Percentiles rank a stretch among this genome's conserved stretches.
phyloP scores from a whole-genome alignment of 2,797 vertebrate species.

The Premnoplex brunnescens region DNA sequence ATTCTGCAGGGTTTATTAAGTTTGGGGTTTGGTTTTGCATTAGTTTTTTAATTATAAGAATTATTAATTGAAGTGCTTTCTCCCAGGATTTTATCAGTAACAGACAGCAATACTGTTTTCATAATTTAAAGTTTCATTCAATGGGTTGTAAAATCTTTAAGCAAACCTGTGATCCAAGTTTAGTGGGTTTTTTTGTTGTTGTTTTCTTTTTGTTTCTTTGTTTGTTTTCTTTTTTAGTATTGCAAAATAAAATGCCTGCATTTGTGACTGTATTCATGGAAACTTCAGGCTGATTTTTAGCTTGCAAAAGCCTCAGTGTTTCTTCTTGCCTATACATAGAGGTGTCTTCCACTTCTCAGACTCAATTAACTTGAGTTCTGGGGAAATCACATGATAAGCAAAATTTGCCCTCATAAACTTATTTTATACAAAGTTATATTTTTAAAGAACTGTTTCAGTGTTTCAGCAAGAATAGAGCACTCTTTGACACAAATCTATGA shows the following conservation, averaged over 20 bases:
- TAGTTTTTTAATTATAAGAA: background rate
- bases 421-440: background rate
- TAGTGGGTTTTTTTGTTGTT: too few species aligned
- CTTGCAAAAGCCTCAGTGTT: background rate
- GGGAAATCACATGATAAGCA: constrained; percentile 28
- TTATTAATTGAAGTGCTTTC: background rate
- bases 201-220: background rate
- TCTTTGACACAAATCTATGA: background rate
- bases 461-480: background rate
- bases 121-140: background rate
- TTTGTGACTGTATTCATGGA: constrained; percentile 31
- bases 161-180: constrained; percentile 1
- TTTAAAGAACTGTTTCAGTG: background rate
- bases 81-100: background rate
- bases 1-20: background rate
- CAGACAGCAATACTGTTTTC: background rate
- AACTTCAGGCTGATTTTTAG: constrained; percentile 27
- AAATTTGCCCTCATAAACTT: background rate
- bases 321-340: constrained; percentile 33
- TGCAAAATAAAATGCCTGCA: background rate
- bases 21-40: background rate
- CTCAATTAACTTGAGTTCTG: constrained; percentile 60
- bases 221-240: background rate
- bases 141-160: background rate
- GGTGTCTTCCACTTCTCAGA: constrained; percentile 28